Conservation (phyloP, 2,113 vertebrate genomes). For the Mesembrinibis cayennensis region DNA sequence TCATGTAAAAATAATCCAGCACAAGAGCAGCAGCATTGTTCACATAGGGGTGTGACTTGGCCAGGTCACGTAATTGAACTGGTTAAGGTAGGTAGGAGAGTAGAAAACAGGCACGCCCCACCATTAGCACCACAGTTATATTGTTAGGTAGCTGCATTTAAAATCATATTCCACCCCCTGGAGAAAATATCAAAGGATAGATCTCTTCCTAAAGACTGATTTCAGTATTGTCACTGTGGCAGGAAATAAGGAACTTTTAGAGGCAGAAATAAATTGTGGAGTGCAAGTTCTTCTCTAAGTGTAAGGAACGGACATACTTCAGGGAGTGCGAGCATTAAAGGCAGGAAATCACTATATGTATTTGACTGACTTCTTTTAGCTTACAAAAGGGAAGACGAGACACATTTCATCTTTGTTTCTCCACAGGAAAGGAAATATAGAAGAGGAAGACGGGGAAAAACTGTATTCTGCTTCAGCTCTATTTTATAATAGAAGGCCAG, state of each 20-base stretch:
- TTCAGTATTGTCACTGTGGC: neutral
- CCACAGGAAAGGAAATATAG: neutral
- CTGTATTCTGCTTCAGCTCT: neutral
- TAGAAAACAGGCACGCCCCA: slow-evolving; percentile 25
- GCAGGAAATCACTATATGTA: neutral
- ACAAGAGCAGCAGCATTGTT: slow-evolving; percentile 30
- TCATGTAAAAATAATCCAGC: neutral
- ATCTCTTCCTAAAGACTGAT: neutral
- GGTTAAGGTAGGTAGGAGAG: neutral
- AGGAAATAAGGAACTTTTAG: neutral
- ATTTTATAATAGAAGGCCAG: neutral
- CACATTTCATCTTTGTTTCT: neutral
- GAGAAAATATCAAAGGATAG: neutral
- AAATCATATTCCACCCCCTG: neutral
- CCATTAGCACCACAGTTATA: neutral
- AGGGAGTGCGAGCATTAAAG: neutral
- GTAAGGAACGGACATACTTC: neutral
- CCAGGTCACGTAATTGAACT: neutral
- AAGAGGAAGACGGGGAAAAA: neutral
- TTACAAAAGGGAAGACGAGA: neutral
- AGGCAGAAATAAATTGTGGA: neutral
- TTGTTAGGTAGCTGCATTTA: neutral
- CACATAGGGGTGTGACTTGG: neutral
- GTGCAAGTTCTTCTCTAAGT: neutral
- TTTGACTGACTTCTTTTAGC: neutral